Conservation (phyloP, 2,113 vertebrate species). For the Poeciliopsis turrubarensis region DNA sequence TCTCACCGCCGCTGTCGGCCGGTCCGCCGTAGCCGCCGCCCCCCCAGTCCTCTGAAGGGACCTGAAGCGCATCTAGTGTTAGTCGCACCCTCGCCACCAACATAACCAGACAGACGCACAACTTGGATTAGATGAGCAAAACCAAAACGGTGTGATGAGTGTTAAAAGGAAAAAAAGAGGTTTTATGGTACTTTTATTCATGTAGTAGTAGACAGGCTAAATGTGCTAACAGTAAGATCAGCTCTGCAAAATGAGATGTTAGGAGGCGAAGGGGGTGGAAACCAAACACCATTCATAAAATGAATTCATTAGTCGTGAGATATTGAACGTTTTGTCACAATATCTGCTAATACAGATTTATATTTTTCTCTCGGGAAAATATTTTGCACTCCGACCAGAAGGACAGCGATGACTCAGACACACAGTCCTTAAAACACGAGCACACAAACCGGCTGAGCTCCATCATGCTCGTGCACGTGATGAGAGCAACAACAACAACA, state of each 20-base stretch:
- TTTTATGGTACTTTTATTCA: conserved; percentile 16
- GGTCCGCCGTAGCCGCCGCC: conserved; percentile 85
- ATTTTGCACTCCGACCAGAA: conserved; percentile 52
- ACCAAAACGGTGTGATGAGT: conserved; percentile 8
- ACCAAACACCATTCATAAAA: conserved; percentile 11
- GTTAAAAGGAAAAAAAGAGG: background rate
- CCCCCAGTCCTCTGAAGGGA: conserved; percentile 95
- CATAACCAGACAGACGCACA: background rate
- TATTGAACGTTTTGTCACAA: conserved; percentile 47
- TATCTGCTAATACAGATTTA: conserved; percentile 51
- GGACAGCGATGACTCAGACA: conserved; percentile 37
- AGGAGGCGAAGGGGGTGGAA: conserved; percentile 5
- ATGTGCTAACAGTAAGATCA: conserved; percentile 35
- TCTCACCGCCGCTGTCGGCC: conserved; percentile 86
- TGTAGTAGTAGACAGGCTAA: conserved; percentile 28
- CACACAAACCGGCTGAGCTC: conserved; percentile 14
- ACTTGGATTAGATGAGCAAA: background rate
- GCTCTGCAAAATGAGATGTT: conserved; percentile 39
- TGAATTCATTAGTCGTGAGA: conserved; percentile 25
- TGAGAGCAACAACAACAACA: background rate
- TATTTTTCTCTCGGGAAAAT: conserved; percentile 46
- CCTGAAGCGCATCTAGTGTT: conserved; percentile 74
- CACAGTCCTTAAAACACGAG: conserved; percentile 16
- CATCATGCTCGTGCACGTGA: conserved; percentile 46
- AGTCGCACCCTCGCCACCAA: background rate